These are phyloP conservation scores for Drosophila truncata DNA, from an alignment of 1,140 invertebrate species.

Conservation along the genomic window DNA sequence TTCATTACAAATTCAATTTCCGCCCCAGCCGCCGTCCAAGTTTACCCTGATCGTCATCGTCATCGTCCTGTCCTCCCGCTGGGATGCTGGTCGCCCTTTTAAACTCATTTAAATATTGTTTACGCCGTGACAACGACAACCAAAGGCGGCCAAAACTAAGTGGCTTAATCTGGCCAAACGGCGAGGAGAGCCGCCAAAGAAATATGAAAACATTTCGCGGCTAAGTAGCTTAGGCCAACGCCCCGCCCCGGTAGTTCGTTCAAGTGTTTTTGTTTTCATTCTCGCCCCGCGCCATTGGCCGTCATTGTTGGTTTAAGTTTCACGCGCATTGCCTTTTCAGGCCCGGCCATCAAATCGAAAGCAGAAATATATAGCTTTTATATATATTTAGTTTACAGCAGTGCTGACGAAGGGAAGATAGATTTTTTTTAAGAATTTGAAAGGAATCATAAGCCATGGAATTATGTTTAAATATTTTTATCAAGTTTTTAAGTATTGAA, in stretches of 20 bases:
- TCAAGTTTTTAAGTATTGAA: not conserved
- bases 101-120: constrained; percentile 78
- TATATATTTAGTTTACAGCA: constrained; percentile 4
- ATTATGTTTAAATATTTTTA: no score
- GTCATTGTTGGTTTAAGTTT: constrained; percentile 47
- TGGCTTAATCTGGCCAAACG: constrained; percentile 77
- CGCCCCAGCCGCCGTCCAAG: constrained; percentile 32
- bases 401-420: not conserved
- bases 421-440: not conserved
- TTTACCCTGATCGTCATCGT: not conserved
- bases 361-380: constrained; percentile 37
- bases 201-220: constrained; percentile 72
- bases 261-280: constrained; percentile 54
- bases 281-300: constrained; percentile 14
- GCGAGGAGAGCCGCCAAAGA: constrained; percentile 38
- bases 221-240: constrained; percentile 64
- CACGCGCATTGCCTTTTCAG: constrained; percentile 55
- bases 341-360: constrained; percentile 47
- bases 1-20: constrained; percentile 81
- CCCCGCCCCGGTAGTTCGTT: constrained; percentile 33
- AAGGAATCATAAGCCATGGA: no score
- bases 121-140: constrained; percentile 45
- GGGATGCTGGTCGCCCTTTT: constrained; percentile 30
- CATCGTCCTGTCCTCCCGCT: constrained; percentile 1
- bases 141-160: constrained; percentile 63